Conservation (phyloP, 2,113 vertebrate genomes). For the Anhinga rufa region DNA sequence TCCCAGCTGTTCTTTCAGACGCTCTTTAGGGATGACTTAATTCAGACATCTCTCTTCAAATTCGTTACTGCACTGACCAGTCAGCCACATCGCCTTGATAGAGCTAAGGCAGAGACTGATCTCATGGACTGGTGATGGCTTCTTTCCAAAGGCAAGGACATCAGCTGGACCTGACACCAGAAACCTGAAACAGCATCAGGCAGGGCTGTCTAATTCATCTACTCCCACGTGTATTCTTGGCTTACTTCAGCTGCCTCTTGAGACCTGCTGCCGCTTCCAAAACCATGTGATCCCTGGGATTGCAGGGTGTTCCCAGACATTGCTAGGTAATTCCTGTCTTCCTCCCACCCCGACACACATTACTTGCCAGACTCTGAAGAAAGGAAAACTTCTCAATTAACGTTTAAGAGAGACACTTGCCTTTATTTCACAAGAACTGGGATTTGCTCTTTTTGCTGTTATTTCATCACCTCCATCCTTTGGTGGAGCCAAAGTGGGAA, state of each 20-base stretch:
- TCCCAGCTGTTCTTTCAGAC: not conserved
- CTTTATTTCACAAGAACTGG: not conserved
- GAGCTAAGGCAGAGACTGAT: not conserved
- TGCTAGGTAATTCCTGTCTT: constrained; percentile 6
- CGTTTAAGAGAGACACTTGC: not conserved
- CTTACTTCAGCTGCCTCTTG: not conserved
- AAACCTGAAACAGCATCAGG: not conserved
- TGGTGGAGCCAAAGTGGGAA: not conserved
- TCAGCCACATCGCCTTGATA: not conserved
- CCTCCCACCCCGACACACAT: not conserved
- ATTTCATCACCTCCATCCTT: not conserved
- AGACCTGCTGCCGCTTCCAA: not conserved
- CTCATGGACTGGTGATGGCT: not conserved
- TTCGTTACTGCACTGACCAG: not conserved
- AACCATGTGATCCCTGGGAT: not conserved
- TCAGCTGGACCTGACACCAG: not conserved
- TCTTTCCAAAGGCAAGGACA: not conserved
- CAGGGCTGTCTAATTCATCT: not conserved
- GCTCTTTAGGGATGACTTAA: not conserved
- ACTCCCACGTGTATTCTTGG: not conserved
- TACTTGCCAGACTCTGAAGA: not conserved
- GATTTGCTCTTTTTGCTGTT: not conserved
- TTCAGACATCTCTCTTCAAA: not conserved
- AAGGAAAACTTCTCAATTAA: constrained; percentile 32
- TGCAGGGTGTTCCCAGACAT: constrained; percentile 19